Evolutionary conservation across 2,797 vertebrate genomes (phyloP), one percentile per base, ranked within the genome.

Genomic region (Trachops cirrhosus): DNA sequence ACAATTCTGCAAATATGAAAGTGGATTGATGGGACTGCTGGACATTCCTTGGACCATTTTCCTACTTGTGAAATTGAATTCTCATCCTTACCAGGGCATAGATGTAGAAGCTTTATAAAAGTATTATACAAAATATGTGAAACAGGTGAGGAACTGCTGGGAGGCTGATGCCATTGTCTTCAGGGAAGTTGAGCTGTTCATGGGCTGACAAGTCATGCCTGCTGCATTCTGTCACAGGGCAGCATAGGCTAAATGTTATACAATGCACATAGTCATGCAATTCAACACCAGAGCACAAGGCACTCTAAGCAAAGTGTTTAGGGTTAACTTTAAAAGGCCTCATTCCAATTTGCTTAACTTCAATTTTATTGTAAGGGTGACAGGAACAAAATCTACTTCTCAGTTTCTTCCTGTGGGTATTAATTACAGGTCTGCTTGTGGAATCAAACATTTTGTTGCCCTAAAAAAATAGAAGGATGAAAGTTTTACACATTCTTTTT

Each of bases 61-160:
- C 54, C 86, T 80, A 18, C 85, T 94, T 77, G 78, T 86, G 96
- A 97, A 96, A 90, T 80, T 64, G 74, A 95, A 96, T 92, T 88
- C 89, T 48, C 86, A 4, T 75, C 62, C 77, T 84, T 71, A 1
- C 62, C 32, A 57, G 85, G 46, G 59, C 74, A 52, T 6, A n/a
- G 62, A 87, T 16, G 21, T 34, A 26, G 48, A 90, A 94, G 87
- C 59, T 95, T 97, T 90, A 70, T 22, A 77, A 71, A 89, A 1
- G 1, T 54, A 71, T 75, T 82, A 86, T 24, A 96, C 92, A 85
- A 96, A 96, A 85, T 78, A 92, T 57, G 80, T 11, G 75, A 48
- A 88, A 89, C 92, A 92, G 97, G 96, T 96, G 95, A 97, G 87
- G 95, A 48, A 34, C 41, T 50, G 78, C 26, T 4, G 73, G n/a